A percentile compares a stretch with the other conserved stretches of the same genome.
phyloP scores from a whole-genome alignment of 2,888 invertebrate species.

The Andrena dorsata region DNA sequence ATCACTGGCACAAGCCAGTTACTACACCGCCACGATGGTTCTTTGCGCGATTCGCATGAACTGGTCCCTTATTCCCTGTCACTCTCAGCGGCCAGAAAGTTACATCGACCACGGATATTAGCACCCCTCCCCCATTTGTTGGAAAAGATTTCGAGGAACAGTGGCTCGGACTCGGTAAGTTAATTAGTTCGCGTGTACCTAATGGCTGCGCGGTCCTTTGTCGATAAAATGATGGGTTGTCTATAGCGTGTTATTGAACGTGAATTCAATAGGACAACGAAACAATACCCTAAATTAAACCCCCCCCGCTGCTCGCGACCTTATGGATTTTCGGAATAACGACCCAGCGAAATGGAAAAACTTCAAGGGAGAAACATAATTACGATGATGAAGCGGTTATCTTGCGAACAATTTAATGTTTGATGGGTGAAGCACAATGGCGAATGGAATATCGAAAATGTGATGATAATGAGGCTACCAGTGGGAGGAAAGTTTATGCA shows the following conservation, averaged over 20 bases:
- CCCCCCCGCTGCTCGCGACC: too few relatives aligned
- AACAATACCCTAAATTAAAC: constrained; percentile 12
- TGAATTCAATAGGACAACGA: constrained; percentile 19
- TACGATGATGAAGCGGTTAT: too few relatives aligned
- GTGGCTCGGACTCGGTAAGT: constrained; percentile 15
- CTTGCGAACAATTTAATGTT: too few relatives aligned
- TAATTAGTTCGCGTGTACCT: constrained; percentile 42
- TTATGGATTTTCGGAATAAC: constrained; percentile 29
- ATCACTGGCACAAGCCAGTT: constrained; percentile 39
- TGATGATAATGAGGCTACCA: too few relatives aligned
- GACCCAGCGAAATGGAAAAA: background rate
- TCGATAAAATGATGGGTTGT: constrained; percentile 25
- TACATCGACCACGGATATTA: constrained; percentile 33
- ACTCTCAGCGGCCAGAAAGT: constrained; percentile 26
- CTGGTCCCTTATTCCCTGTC: constrained; percentile 30
- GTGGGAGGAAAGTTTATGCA: too few relatives aligned
- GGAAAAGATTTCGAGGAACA: constrained; percentile 24
- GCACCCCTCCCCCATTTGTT: background rate
- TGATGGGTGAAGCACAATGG: too few relatives aligned
- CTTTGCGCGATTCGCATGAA: constrained; percentile 35
- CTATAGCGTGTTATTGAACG: constrained; percentile 31
- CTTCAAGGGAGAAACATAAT: background rate
- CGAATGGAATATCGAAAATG: too few relatives aligned
- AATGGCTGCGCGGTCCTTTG: constrained; percentile 31
- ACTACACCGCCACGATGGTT: constrained; percentile 30